phyloP scores from a whole-genome alignment of 2,113 vertebrate species.

The Quiscalus mexicanus region DNA sequence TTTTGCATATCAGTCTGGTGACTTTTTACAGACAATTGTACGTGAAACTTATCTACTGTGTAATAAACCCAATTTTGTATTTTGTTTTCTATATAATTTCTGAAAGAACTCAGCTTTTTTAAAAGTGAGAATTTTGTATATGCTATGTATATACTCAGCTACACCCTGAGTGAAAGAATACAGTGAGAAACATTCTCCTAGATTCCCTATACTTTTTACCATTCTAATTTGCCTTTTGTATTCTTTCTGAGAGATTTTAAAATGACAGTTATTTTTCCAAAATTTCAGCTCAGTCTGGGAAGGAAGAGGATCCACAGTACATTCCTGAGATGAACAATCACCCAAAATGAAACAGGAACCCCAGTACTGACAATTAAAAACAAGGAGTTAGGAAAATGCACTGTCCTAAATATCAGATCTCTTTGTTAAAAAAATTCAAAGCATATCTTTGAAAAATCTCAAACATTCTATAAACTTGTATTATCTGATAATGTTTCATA shows the following conservation, averaged over 20 bases:
- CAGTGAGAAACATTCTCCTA: neutral
- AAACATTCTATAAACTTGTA: neutral
- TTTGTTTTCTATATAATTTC: neutral
- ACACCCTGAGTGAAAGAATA: neutral
- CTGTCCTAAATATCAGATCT: neutral
- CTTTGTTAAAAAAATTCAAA: neutral
- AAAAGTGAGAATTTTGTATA: neutral
- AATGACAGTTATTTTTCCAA: neutral
- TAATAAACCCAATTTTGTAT: neutral
- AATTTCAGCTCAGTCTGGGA: neutral
- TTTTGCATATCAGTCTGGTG: neutral
- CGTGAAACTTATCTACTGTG: neutral
- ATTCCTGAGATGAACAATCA: neutral
- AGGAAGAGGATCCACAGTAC: neutral
- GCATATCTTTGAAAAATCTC: neutral
- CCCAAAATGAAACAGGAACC: neutral
- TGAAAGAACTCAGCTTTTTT: neutral
- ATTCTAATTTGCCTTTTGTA: neutral
- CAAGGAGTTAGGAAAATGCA: neutral
- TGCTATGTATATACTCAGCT: neutral
- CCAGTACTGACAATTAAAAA: neutral
- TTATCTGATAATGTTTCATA: neutral
- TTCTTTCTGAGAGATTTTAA: neutral
- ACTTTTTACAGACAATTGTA: neutral
- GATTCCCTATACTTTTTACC: neutral